Evolutionary conservation across 2,113 vertebrate species (phyloP).

Genomic region (Mirounga angustirostris): DNA sequence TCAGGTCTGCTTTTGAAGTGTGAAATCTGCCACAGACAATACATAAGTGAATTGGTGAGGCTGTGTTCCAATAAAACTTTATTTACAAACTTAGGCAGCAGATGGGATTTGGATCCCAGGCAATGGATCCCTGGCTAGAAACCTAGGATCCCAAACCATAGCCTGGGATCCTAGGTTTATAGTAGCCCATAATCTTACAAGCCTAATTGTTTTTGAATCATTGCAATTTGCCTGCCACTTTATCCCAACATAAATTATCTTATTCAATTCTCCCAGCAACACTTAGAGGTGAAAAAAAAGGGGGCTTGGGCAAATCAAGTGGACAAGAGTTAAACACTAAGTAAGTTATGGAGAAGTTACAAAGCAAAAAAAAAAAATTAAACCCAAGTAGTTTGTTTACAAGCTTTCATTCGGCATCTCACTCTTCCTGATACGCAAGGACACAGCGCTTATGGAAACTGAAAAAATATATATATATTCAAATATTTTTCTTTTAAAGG

Average conservation of each 20-base stretch:
- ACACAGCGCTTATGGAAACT: background rate
- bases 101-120: background rate
- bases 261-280: background rate
- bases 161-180: background rate
- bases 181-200: background rate
- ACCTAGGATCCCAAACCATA: background rate
- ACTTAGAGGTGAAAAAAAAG: background rate
- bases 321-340: background rate
- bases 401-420: background rate
- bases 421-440: background rate
- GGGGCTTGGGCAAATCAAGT: background rate
- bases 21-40: background rate
- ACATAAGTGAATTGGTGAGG: background rate
- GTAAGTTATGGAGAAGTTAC: background rate
- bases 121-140: background rate
- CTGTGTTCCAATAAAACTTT: background rate
- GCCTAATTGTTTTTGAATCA: background rate
- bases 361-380: background rate
- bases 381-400: background rate
- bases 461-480: background rate
- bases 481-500: slow-evolving; percentile 54
- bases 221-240: background rate
- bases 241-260: background rate
- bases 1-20: background rate
- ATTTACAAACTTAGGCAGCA: background rate